Evolutionary conservation across 2,113 vertebrate genomes (phyloP), one percentile per base, ranked within the genome.

Genomic region (Xyliphius kryptos): DNA sequence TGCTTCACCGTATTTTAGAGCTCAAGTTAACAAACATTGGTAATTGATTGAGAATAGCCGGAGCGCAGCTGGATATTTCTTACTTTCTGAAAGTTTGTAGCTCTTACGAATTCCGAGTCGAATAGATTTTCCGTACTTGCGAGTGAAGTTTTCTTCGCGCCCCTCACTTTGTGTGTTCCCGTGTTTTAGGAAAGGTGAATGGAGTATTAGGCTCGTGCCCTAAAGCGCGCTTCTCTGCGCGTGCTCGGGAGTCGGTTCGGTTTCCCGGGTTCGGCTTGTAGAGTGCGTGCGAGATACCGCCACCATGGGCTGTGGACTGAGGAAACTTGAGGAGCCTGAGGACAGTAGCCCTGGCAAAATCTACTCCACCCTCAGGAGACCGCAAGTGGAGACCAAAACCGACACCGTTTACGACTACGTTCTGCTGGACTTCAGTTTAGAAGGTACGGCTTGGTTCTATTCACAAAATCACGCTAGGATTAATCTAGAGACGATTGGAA

Each of bases 281-380:
- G n/a, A n/a, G n/a, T n/a, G n/a, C n/a, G n/a, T n/a, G n/a, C n/a
- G n/a, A n/a, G n/a, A n/a, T n/a, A n/a, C 65, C 1, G 75, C 56
- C 79, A 85, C 80, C 74, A 98, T 98, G 96, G 96, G 96, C 86
- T 98, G 96, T 78, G 96, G 96, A 81, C 82, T 98, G 67, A 79
- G 96, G 74, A 98, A 98, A 75, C 89, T 97, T 74, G 91, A 97
- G 76, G 92, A 97, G 75, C 91, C 92, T 59, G 96, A 97, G 85
- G 93, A 98, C 79, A 91, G 89, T 84, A 98, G 92, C 69, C 95
- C 93, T 69, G 96, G 96, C 80, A 98, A 98, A 79, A 98, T 98
- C 70, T 98, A 97, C 78, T 98, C 96, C 76, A 97, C 94, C 0
- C 69, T 98, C 79, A 97, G 94, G 83, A 91, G 96, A 84, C 90